Percentiles rank a stretch among this genome's conserved stretches.
These are phyloP conservation scores for Platysternon megacephalum DNA, from an alignment of 2,113 vertebrate genomes.

Conservation along the genomic window DNA sequence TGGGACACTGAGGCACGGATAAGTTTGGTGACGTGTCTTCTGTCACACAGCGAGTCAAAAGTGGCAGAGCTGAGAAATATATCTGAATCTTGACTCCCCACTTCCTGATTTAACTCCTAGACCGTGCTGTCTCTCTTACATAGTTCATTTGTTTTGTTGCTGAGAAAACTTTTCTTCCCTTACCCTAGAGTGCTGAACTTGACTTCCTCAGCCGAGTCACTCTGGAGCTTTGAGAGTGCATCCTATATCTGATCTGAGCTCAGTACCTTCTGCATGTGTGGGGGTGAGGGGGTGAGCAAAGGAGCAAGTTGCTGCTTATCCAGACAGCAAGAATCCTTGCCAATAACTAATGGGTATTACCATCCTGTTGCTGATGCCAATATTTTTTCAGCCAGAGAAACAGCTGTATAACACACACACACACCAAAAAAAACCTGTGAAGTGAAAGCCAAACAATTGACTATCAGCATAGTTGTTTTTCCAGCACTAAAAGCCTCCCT, in stretches of 20 bases:
- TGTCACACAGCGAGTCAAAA: neutral
- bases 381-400: accelerated
- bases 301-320: accelerated
- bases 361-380: accelerated
- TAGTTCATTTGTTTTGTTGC: neutral
- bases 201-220: neutral
- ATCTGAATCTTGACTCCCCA: neutral
- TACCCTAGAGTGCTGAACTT: neutral
- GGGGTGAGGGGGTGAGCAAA: neutral
- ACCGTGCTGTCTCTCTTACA: neutral
- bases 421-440: neutral
- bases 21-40: neutral
- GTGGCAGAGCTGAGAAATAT: neutral
- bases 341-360: neutral
- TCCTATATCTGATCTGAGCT: neutral
- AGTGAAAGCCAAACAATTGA: neutral
- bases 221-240: accelerated
- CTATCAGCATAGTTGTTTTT: neutral
- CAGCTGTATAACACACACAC: accelerated
- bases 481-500: too few species aligned
- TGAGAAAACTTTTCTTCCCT: neutral
- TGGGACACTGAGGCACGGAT: accelerated
- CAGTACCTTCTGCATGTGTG: accelerated
- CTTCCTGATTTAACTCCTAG: neutral
- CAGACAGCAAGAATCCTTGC: neutral